Evolutionary conservation across 2,797 vertebrate genomes (phyloP), one percentile per base, ranked within the genome.

Genomic region (Parambassis ranga): DNA sequence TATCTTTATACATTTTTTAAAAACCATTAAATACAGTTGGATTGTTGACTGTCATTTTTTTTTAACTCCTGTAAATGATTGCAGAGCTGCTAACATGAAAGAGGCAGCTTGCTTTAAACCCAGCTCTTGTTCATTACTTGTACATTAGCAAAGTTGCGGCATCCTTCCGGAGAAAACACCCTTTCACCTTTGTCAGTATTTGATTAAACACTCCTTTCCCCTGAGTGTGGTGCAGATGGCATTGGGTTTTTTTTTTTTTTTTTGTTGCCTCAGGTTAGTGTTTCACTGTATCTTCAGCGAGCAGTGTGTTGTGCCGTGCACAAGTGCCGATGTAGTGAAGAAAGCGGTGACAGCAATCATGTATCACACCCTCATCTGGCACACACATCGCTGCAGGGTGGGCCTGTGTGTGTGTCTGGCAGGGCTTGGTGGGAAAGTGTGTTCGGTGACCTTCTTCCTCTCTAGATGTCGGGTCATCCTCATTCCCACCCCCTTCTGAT

Each of bases 391-490:
- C 52, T 69, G 31, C 65, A 67, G 79, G 75, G 81, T 80, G 77
- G 69, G 76, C 65, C 75, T 67, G 32, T 74, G 59, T 51, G 36
- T 65, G 69, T 38, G 55, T 65, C 35, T 78, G 67, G 43, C 67
- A 71, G 61, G 59, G 73, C 47, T 66, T 79, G 78, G 75, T 75
- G 61, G 83, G 82, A 89, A 87, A 85, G 60, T 69, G 69, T 89
- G 79, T 83, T 87, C 16, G n/a, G 52, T 87, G 89, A 87, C 87
- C 85, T 84, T 87, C 66, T 82, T 92, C 87, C 86, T 90, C 46
- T 88, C 62, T 81, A 38, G 52, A 79, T 78, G 66, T 79, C 28
- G 36, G 89, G 86, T 87, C 84, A 86, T 81, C 58, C 56, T 69
- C 24, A 14, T 68, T 79, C 47, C 82, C 83, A 51, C 86, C 83